Base-by-base conservation (phyloP, 2,888 invertebrate genomes). In the Anticlea derivata region DNA sequence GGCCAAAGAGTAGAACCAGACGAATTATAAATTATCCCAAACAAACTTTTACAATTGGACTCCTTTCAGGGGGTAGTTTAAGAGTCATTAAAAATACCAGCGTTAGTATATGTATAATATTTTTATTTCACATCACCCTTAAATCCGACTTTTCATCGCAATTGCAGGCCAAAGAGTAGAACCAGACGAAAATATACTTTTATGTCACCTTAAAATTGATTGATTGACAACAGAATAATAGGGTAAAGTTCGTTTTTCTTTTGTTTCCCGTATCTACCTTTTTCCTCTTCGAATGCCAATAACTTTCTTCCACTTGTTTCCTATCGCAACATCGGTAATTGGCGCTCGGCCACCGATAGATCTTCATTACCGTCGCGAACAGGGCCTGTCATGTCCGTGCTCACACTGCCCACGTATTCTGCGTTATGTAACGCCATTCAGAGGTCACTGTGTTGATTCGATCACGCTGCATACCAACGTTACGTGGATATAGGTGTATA, bases 331-430 rank as follows among this genome's bases (percentile, higher is more conserved):
- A 47, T 49, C 50, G 31, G 58, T 61, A 58, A 61, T 61, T 61
- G 60, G 53, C 64, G 62, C 58, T 61, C 58, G 47, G 65, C 66
- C 67, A 46, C 51, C 61, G 51, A 75, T 75, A 75, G 68, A 73
- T 75, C 75, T 75, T 74, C 74, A 75, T 75, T 75, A 74, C 53
- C 30, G 54, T 35, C 43, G 64, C 55, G 67, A 64, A 62, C 62
- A 61, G 55, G 62, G 30, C 43, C 33, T 43, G 51, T 55, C 47
- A 51, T 56, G 47, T 52, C 22, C 31, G 29, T 44, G 22, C 24
- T 20, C 33, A 22, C 33, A 44, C 44, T 39, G 34, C 41, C 31
- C 51, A 41, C 51, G 46, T 45, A 44, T 31, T 35, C 50, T 12
- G 29, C 5, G 26, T 41, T 52, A 47, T 47, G 38, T 52, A 47